phyloP scores from a whole-genome alignment of 2,797 vertebrate genomes.

The Cephalopachus bancanus region DNA sequence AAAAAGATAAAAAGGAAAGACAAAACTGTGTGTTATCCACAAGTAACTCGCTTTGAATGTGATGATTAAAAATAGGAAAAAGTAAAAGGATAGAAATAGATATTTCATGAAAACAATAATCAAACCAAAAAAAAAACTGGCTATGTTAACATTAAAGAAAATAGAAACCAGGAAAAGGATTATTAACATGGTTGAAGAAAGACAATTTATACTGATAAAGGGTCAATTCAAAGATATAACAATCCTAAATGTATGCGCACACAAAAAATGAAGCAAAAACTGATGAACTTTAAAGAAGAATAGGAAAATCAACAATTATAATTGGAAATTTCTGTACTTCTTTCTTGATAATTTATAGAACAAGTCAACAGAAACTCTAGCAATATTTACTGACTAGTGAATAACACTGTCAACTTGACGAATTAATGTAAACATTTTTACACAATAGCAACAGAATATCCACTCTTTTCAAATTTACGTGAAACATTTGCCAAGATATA shows the following conservation, averaged over 20 bases:
- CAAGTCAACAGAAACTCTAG: neutral
- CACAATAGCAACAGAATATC: neutral
- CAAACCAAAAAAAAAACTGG: neutral
- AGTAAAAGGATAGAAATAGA: neutral
- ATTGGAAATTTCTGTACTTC: neutral
- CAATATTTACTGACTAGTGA: neutral
- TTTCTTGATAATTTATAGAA: conserved; percentile 14
- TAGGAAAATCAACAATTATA: neutral
- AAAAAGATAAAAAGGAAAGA: neutral
- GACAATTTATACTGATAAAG: neutral
- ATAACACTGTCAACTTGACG: neutral
- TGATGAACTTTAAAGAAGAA: neutral
- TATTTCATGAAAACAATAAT: neutral
- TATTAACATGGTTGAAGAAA: neutral
- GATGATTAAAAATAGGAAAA: neutral
- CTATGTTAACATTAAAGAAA: neutral
- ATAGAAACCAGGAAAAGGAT: neutral
- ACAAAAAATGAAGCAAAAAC: neutral
- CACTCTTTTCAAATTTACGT: neutral
- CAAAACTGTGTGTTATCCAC: neutral
- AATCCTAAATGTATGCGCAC: neutral
- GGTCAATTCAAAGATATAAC: neutral
- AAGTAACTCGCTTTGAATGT: neutral
- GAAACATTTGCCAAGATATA: neutral
- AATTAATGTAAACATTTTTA: neutral